Evolutionary conservation across 2,888 invertebrate genomes (phyloP), one percentile per base, ranked within the genome.

Genomic region (Pandemis cinnamomeana): DNA sequence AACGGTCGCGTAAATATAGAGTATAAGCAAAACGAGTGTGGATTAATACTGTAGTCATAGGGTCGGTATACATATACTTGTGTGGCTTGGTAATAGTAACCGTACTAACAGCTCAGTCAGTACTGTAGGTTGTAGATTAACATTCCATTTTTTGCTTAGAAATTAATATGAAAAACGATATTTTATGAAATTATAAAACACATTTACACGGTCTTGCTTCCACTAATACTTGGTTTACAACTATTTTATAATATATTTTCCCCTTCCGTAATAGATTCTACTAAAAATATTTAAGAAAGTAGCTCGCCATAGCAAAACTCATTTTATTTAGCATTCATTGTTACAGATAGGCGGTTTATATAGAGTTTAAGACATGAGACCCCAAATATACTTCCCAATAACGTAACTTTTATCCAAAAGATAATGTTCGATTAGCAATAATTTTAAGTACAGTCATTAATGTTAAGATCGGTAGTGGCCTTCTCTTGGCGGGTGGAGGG

Each of bases 81-180:
- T 55, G 67, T 67, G 74, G 78, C 77, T 80, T 80, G 75, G 75
- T 80, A 79, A 80, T 78, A 80, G 81, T 78, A 79, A 81, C 80
- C 79, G 69, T 80, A 88, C 84, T 89, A 85, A 86, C 86, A 79
- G 79, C 76, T 78, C 73, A 75, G 78, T 83, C 82, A 80, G 82
- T 85, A 83, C 82, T 75, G 82, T 89, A 90, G 89, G 87, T 89
- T 89, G 89, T 91, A 89, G 88, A 79, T 83, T 87, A 87, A 91
- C 91, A 91, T 91, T 91, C 91, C 91, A 91, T 78, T 75, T 36
- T 76, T 75, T 79, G 80, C 75, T 76, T 78, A 73, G 70, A 63
- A 67, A 58, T 75, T 61, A 71, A 68, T 62, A 71, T 61, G 58
- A 71, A 51, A 71, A 58, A 20, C 67, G 41, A 62, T 46, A 67